These are phyloP conservation scores for Mythimna pallens DNA, from an alignment of 2,888 invertebrate genomes.

Conservation along the genomic window DNA sequence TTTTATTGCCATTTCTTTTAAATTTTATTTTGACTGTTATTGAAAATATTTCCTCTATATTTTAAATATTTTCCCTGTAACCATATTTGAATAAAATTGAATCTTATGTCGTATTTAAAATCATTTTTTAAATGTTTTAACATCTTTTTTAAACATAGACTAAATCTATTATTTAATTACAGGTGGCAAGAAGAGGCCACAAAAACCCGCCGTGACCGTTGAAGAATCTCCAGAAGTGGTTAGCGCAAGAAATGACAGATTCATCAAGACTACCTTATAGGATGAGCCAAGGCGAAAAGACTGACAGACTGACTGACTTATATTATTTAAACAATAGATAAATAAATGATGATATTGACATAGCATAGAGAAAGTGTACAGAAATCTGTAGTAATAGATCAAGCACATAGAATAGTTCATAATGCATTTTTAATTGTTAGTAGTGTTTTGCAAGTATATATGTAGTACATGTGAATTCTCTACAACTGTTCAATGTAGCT, in stretches of 20 bases:
- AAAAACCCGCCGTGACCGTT: slow-evolving; percentile 38
- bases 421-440: neutral
- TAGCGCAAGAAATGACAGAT: slow-evolving; percentile 35
- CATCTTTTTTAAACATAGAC: neutral
- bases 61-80: neutral
- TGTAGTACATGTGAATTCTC: neutral
- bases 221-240: slow-evolving; percentile 51
- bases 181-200: slow-evolving; percentile 63
- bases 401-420: neutral
- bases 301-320: slow-evolving; percentile 45
- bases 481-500: neutral
- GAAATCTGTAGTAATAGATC: neutral
- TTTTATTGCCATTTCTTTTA: neutral
- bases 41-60: neutral
- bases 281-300: slow-evolving; percentile 8
- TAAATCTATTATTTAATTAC: slow-evolving; percentile 1
- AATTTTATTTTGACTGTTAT: neutral
- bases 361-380: neutral
- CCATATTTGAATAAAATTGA: neutral
- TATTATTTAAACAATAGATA: slow-evolving; percentile 5
- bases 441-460: too few relatives aligned
- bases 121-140: neutral
- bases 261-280: slow-evolving; percentile 64
- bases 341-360: neutral
- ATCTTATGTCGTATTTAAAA: neutral